Conservation (phyloP, 1,140 invertebrate species). For the Drosophila albomicans region DNA sequence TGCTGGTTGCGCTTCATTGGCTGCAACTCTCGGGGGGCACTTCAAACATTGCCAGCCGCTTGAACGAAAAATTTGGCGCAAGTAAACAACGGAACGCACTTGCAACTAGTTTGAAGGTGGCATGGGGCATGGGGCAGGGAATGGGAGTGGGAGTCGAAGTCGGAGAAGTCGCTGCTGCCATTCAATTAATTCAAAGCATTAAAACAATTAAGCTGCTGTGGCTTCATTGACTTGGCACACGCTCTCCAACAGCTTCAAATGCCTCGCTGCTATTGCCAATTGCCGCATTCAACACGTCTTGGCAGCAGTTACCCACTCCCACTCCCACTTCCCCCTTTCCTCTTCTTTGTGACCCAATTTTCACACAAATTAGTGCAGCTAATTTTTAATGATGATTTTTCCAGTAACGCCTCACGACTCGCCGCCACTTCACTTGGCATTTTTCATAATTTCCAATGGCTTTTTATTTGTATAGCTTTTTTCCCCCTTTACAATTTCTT, state of each 20-base stretch:
- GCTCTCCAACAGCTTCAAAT: slow-evolving; percentile 33
- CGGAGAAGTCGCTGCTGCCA: slow-evolving; percentile 26
- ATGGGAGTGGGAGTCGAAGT: neutral
- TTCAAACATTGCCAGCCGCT: slow-evolving; percentile 46
- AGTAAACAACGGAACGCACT: slow-evolving; percentile 63
- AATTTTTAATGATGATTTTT: slow-evolving; percentile 81
- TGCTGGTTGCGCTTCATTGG: slow-evolving; percentile 14
- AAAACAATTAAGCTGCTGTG: slow-evolving; percentile 77
- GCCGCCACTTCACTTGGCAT: slow-evolving; percentile 66
- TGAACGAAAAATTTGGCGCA: slow-evolving; percentile 61
- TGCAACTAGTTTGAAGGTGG: slow-evolving; percentile 32
- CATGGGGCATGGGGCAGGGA: neutral
- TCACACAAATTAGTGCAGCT: slow-evolving; percentile 79
- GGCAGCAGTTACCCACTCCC: neutral
- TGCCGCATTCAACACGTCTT: slow-evolving; percentile 30
- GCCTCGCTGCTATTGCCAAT: slow-evolving; percentile 26
- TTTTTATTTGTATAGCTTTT: slow-evolving; percentile 15
- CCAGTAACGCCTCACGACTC: slow-evolving; percentile 38
- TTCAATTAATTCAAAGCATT: slow-evolving; percentile 83
- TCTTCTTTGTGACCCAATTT: slow-evolving; percentile 68
- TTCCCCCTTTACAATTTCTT: neutral
- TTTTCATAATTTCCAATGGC: slow-evolving; percentile 75
- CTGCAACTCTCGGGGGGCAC: slow-evolving; percentile 20
- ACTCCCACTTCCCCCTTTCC: neutral
- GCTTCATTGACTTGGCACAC: slow-evolving; percentile 77